A percentile compares a stretch with the other conserved stretches of the same genome.
Evolutionary conservation across 2,888 invertebrate genomes (phyloP).

Genomic region (Troides helena): DNA sequence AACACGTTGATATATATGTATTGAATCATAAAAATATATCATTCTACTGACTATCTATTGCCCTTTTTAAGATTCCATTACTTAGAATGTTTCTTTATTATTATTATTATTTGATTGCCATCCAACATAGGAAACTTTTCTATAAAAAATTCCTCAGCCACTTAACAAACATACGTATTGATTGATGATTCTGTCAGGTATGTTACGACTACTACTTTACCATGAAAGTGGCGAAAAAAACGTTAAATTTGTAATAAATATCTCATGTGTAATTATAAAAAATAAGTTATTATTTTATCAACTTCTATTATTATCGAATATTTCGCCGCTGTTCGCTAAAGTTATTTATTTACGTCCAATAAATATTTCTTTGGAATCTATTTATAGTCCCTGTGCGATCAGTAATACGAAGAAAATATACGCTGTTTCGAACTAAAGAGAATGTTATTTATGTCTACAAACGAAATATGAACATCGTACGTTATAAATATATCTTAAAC

Average conservation of each 20-base stretch:
- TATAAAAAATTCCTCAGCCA: no score
- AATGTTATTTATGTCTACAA: background rate
- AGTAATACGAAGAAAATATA: slow-evolving; percentile 7
- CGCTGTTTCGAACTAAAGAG: slow-evolving; percentile 1
- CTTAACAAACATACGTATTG: no score
- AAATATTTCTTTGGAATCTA: slow-evolving; percentile 12
- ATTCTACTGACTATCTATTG: background rate
- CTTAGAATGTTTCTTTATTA: no score
- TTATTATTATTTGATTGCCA: no score
- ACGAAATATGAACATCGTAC: background rate
- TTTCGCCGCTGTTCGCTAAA: background rate
- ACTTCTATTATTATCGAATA: background rate
- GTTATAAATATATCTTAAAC: background rate
- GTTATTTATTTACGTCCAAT: slow-evolving; percentile 4
- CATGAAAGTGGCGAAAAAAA: no score
- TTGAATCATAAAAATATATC: background rate
- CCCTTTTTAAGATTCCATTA: no score
- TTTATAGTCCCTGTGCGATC: slow-evolving; percentile 18
- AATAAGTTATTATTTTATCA: background rate
- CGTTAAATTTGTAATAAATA: no score
- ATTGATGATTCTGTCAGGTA: no score
- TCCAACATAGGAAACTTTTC: no score
- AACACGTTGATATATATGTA: background rate
- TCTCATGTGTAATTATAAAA: background rate
- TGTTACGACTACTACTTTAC: no score